phyloP scores from a whole-genome alignment of 2,113 vertebrate genomes.

The Barnardius zonarius region DNA sequence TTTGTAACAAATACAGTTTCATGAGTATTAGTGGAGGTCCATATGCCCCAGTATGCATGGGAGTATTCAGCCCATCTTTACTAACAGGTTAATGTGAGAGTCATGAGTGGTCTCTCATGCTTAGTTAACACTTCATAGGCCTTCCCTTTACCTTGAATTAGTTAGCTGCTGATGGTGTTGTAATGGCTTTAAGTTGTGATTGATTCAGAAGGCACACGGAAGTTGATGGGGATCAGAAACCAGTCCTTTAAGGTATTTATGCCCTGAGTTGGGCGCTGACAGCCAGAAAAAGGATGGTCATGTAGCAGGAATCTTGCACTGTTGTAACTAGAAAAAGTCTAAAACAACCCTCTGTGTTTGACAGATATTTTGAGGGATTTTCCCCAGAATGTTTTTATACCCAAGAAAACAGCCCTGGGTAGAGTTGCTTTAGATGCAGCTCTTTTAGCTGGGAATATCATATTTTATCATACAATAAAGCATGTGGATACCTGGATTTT shows the following conservation, averaged over 20 bases:
- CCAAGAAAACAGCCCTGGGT: background rate
- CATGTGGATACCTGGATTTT: background rate
- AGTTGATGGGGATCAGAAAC: background rate
- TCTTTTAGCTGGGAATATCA: background rate
- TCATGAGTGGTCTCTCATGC: background rate
- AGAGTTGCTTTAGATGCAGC: background rate
- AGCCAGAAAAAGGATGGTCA: background rate
- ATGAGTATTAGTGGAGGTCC: background rate
- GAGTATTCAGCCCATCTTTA: background rate
- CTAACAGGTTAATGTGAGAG: background rate
- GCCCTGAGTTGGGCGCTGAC: background rate
- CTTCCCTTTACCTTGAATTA: background rate
- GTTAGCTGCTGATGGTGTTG: background rate
- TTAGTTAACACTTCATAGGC: background rate
- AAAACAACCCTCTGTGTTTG: accelerated
- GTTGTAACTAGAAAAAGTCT: background rate
- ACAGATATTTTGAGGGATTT: background rate
- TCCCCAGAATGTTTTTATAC: background rate
- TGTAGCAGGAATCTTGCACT: background rate
- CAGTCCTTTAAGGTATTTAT: background rate
- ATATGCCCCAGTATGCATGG: too few relatives aligned
- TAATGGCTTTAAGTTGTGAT: background rate
- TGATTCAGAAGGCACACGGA: background rate
- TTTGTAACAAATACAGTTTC: background rate
- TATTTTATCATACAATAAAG: background rate